phyloP scores from a whole-genome alignment of 2,113 vertebrate genomes.

The Pygoscelis antarcticus region DNA sequence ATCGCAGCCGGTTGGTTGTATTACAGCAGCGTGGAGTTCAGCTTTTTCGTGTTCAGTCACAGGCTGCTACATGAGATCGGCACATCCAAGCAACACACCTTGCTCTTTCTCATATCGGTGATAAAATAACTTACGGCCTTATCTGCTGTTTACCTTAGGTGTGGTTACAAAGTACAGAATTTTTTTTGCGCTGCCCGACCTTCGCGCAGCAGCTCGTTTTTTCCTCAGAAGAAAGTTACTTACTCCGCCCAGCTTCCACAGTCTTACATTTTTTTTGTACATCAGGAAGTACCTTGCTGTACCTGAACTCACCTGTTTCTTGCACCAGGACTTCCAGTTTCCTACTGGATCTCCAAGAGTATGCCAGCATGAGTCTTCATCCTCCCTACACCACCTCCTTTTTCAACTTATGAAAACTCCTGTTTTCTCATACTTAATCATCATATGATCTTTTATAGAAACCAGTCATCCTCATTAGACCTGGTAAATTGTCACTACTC shows the following conservation, averaged over 20 bases:
- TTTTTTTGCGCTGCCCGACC: neutral
- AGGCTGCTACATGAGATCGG: rapidly evolving
- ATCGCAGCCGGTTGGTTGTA: too few species aligned
- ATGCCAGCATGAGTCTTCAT: neutral
- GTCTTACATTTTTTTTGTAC: neutral
- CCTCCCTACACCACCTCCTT: neutral
- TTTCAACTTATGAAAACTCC: neutral
- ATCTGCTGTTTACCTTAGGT: neutral
- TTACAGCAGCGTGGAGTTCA: rapidly evolving
- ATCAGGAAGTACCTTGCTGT: neutral
- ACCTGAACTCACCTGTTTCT: neutral
- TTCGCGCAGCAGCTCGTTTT: neutral
- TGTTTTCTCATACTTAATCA: neutral
- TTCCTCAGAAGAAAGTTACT: neutral
- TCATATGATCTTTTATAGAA: neutral
- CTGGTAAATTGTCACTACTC: neutral
- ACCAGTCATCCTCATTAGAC: neutral
- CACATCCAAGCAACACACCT: too few species aligned
- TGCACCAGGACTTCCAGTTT: neutral
- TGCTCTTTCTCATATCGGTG: rapidly evolving
- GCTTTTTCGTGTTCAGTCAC: neutral
- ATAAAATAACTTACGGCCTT: neutral
- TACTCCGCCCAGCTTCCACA: neutral
- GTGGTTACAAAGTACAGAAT: neutral
- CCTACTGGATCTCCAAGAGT: neutral